Conservation (phyloP, 2,797 vertebrate species). For the Sorex maritimensis region DNA sequence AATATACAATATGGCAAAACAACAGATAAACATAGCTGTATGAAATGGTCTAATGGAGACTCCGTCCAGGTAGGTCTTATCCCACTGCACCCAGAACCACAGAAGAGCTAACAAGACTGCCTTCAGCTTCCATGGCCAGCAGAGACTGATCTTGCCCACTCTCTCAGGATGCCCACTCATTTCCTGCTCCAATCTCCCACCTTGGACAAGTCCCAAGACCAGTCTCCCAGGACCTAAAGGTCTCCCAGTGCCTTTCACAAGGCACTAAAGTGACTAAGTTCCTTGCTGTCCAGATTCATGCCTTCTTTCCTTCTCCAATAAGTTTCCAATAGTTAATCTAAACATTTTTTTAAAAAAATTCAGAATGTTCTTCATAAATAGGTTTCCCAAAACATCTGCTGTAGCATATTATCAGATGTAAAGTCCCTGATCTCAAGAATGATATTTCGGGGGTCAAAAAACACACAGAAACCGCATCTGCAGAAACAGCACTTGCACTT, state of each 20-base stretch:
- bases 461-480: no score
- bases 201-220: neutral
- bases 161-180: neutral
- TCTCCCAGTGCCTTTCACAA: neutral
- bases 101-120: neutral
- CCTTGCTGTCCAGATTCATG: neutral
- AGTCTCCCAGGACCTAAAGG: neutral
- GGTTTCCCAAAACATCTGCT: neutral
- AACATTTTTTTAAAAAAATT: neutral
- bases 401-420: neutral
- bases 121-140: neutral
- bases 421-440: conserved; percentile 36
- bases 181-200: neutral
- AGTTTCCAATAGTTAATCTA: neutral
- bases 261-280: neutral
- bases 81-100: neutral
- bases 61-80: conserved; percentile 11
- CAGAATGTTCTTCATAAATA: conserved; percentile 20
- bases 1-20: neutral
- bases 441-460: neutral
- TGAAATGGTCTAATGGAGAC: neutral
- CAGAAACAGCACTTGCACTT: no score
- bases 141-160: neutral
- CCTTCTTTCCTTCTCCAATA: neutral
- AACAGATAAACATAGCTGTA: neutral